Evolutionary conservation across 2,113 vertebrate species (phyloP).

Genomic region (Neodontobutis hainanensis): DNA sequence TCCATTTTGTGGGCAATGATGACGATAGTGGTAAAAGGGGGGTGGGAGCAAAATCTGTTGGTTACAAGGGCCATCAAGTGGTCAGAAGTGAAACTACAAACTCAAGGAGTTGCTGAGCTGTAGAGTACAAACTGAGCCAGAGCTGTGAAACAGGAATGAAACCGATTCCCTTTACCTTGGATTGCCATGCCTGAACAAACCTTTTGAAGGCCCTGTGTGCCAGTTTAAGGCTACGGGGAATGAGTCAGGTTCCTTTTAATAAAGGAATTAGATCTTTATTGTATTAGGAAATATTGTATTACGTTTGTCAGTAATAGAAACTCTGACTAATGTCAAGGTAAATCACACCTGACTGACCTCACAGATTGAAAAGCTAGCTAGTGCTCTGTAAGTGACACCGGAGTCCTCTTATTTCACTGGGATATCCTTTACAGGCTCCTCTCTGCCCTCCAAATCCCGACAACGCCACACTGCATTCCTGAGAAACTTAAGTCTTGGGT

Average conservation of each 20-base stretch:
- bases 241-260: not conserved
- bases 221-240: constrained; percentile 9
- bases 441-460: constrained; percentile 33
- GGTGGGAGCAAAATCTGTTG: constrained; percentile 49
- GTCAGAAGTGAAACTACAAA: constrained; percentile 57
- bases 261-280: not conserved
- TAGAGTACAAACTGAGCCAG: not conserved
- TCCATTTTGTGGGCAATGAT: constrained; percentile 82
- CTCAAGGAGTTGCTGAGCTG: not conserved
- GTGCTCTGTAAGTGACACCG: constrained; percentile 58
- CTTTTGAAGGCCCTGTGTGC: not conserved
- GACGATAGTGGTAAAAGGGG: constrained; percentile 58
- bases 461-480: constrained; percentile 54
- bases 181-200: not conserved
- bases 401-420: constrained; percentile 56
- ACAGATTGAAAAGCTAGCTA: constrained; percentile 35
- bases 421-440: constrained; percentile 63
- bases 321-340: constrained; percentile 31
- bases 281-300: constrained; percentile 21
- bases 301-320: constrained; percentile 13
- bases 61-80: constrained; percentile 77
- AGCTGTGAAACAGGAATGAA: constrained; percentile 19
- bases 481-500: constrained; percentile 50
- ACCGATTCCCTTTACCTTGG: constrained; percentile 24
- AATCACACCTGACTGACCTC: constrained; percentile 50